Evolutionary conservation across 2,888 invertebrate genomes (phyloP).

Genomic region (Tyria jacobaeae): DNA sequence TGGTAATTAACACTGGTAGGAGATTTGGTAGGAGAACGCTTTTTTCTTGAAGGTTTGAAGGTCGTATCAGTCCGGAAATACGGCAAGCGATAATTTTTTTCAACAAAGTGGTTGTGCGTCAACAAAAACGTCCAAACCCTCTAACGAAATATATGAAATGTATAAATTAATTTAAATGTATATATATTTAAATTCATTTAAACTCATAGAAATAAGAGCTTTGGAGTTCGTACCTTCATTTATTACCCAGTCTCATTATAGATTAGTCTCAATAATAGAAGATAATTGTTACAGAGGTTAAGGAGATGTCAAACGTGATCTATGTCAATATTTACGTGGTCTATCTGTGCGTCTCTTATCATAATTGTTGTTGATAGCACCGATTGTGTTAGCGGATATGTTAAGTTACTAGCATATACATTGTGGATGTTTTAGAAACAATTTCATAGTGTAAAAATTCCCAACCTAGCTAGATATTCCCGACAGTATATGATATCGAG

Average conservation of each 20-base stretch:
- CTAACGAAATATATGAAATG: too few relatives aligned
- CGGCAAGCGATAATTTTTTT: too few relatives aligned
- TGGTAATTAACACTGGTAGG: too few relatives aligned
- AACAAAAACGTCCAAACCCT: too few relatives aligned
- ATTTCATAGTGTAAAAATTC: not conserved
- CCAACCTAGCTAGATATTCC: not conserved
- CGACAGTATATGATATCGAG: not conserved
- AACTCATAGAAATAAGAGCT: not conserved
- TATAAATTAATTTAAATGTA: too few relatives aligned
- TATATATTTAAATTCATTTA: not conserved
- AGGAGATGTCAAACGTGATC: slow-evolving; percentile 76
- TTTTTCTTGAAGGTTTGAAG: too few relatives aligned
- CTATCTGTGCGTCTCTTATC: slow-evolving; percentile 52
- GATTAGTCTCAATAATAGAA: slow-evolving; percentile 67
- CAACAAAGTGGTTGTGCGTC: too few relatives aligned
- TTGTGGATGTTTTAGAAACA: slow-evolving; percentile 30
- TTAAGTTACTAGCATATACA: slow-evolving; percentile 60
- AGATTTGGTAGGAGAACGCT: too few relatives aligned
- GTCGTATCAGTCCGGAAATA: too few relatives aligned
- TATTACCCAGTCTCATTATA: slow-evolving; percentile 5
- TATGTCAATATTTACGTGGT: slow-evolving; percentile 82
- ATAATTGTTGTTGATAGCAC: slow-evolving; percentile 61
- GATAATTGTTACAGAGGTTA: slow-evolving; percentile 73
- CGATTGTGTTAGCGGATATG: slow-evolving; percentile 65
- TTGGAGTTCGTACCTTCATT: slow-evolving; percentile 4